Evolutionary conservation across 1,140 invertebrate genomes (phyloP).

Genomic region (Drosophila repleta): DNA sequence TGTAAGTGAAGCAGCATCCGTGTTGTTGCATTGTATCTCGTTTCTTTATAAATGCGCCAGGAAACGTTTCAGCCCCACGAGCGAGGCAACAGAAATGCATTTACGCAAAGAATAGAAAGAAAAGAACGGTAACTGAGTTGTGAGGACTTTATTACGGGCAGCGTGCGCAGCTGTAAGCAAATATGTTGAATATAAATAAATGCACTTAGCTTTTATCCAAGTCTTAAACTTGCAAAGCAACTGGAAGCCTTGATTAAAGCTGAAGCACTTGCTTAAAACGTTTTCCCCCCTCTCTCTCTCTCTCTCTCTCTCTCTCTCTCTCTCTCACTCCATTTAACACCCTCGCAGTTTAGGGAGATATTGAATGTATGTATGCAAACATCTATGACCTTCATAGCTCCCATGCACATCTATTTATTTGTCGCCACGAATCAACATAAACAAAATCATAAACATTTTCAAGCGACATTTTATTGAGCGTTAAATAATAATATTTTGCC

Average conservation of each 20-base stretch:
- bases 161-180: not conserved
- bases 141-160: not conserved
- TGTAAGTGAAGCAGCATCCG: constrained; percentile 17
- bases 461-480: constrained; percentile 36
- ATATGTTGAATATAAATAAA: constrained; percentile 1
- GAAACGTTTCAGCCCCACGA: constrained; percentile 24
- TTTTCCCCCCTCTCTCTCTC: too few species aligned
- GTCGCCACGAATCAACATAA: constrained; percentile 17
- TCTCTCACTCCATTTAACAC: not conserved
- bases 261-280: not conserved
- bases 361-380: constrained; percentile 18
- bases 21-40: constrained; percentile 42
- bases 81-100: constrained; percentile 6
- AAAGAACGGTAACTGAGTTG: constrained; percentile 3
- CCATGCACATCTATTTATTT: constrained; percentile 20
- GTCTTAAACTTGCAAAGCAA: not conserved
- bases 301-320: too few species aligned
- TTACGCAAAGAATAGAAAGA: not conserved
- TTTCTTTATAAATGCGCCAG: constrained; percentile 59
- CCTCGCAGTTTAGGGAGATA: not conserved
- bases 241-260: too few species aligned
- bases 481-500: constrained; percentile 35
- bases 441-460: constrained; percentile 18
- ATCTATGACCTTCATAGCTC: constrained; percentile 19
- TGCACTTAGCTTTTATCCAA: not conserved